Percentiles rank a stretch among this genome's conserved stretches.
These are phyloP conservation scores for Caprella mutica DNA, from an alignment of 2,888 invertebrate genomes.

Conservation along the genomic window DNA sequence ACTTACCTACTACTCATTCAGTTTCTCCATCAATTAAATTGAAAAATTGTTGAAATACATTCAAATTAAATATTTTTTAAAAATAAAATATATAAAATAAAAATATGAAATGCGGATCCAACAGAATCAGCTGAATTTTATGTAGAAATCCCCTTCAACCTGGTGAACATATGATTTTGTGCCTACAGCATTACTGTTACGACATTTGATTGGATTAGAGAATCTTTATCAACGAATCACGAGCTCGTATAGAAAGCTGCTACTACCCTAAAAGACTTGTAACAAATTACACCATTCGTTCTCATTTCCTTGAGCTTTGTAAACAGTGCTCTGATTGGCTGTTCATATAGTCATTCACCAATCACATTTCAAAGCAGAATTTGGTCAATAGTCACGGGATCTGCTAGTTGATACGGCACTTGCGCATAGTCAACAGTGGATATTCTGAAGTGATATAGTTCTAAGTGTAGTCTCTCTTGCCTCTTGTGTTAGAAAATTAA, in stretches of 20 bases:
- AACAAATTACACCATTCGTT: slow-evolving; percentile 1
- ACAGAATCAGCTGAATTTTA: background rate
- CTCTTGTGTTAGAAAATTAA: background rate
- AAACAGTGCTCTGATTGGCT: slow-evolving; percentile 14
- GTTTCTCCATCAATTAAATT: too few relatives aligned
- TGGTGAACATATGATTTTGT: slow-evolving; percentile 30
- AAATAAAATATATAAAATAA: too few relatives aligned
- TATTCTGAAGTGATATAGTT: background rate
- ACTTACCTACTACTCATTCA: too few relatives aligned
- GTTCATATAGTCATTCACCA: background rate
- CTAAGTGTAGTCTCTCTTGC: background rate
- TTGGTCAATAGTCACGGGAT: background rate
- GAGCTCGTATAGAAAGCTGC: background rate
- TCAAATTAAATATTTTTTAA: too few relatives aligned
- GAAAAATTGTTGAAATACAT: too few relatives aligned
- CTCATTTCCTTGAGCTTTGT: slow-evolving; percentile 11
- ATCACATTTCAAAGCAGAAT: background rate
- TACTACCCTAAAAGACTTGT: background rate
- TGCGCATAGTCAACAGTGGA: background rate
- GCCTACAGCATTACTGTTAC: background rate
- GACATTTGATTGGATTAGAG: slow-evolving; percentile 12
- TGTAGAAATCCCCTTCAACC: background rate
- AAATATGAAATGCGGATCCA: too few relatives aligned
- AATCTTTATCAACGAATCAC: background rate
- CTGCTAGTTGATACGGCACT: background rate